Conservation (phyloP, 2,113 vertebrate species). For the Elaphurus davidianus region DNA sequence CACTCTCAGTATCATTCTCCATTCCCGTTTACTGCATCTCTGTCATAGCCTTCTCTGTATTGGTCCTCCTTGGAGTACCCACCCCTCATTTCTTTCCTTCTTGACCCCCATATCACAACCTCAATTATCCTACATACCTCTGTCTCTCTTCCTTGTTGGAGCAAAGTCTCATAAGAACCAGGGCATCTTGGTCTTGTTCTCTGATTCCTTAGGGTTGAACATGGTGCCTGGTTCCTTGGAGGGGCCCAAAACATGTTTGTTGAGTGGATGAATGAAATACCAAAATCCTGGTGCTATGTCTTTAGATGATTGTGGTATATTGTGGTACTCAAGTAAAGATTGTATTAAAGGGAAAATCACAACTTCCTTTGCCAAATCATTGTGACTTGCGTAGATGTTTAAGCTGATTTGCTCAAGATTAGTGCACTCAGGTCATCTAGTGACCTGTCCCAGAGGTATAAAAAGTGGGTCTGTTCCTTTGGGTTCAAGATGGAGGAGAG, state of each 20-base stretch:
- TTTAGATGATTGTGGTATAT: fast-evolving
- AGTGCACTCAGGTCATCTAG: neutral
- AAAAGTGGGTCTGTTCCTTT: neutral
- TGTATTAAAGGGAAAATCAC: neutral
- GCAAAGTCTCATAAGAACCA: neutral
- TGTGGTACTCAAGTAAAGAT: neutral
- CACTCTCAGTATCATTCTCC: no score
- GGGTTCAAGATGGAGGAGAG: neutral
- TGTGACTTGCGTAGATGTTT: neutral
- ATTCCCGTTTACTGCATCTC: neutral
- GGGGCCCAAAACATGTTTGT: neutral
- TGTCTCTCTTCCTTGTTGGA: neutral
- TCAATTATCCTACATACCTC: neutral
- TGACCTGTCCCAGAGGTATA: neutral
- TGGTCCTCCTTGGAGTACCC: fast-evolving
- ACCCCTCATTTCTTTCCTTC: neutral
- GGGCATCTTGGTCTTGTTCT: neutral
- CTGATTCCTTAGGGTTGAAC: neutral
- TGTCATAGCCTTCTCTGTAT: neutral
- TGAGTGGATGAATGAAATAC: neutral
- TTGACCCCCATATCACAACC: fast-evolving
- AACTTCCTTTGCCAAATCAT: neutral
- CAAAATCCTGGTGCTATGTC: neutral
- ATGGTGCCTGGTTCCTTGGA: neutral
- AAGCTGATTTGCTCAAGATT: neutral